Base-by-base conservation (phyloP, 2,888 invertebrate species). In the Xestia ashworthii region DNA sequence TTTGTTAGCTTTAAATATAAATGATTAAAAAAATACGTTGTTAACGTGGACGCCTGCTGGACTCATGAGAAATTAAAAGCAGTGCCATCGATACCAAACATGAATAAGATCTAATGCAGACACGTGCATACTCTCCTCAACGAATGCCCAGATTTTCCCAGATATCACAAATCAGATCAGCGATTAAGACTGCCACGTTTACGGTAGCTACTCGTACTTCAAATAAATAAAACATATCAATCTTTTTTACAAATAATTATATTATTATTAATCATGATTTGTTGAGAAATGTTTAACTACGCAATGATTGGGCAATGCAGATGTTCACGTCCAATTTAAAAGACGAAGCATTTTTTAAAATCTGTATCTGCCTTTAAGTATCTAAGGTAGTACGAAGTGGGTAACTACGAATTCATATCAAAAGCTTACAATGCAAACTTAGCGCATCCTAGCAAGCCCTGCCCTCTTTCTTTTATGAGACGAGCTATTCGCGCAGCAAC, bases 341-440 rank as follows among this genome's bases (percentile, higher is more conserved):
- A 44, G 11, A 32, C 60, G 19, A 32, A 9, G 32, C 9, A 32
- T 11, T 44, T 44, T 44, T 44, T 44, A 9, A 11, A 44, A 44
- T 9, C 44, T 16, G 32, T 32, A 32, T 32, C 16, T 60, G 32
- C 32, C 32, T 32, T 19, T 16, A 32, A 1, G 4, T 60, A 32
- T 19, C 32, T 60, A 32, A 11, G 19, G 0, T 19, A 62, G 38
- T 62, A 25, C n/a, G 55, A 55, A n/a, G 32, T 16, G 19, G 4
- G 4, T 60, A 60, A 25, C 14, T 58, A 14, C 3, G 60, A 60
- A 38, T 19, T 62, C 62, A 38, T 62, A 62, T 38, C 32, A 62
- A 62, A 32, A 14, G 65, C 44, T 44, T 44, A n/a, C 32, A 74
- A 55, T 55, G 76, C 14, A 53, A 19, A 71, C 16, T 50, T 16